Base-by-base conservation (phyloP, 2,888 invertebrate species). In the Carabus problematicus region DNA sequence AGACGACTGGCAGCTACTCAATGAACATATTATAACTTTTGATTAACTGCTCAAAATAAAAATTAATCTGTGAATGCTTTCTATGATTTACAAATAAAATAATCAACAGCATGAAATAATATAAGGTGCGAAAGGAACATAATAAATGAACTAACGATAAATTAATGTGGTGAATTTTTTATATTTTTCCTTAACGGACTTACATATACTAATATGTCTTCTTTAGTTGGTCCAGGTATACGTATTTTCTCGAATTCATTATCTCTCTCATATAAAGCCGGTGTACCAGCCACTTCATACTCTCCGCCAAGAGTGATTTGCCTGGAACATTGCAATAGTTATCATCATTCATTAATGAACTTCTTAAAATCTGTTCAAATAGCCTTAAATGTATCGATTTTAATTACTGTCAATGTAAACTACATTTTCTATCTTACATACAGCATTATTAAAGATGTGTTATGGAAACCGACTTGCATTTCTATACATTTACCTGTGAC, bases 201-300 rank as follows among this genome's bases (percentile, higher is more conserved):
- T 84, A 94, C 94, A 83, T 92, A 91, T 80, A 95, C 85, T 79
- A 91, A 87, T 73, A 95, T 89, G 74, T 92, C 88, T 82, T 94
- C 92, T 72, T 87, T 86, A 71, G 94, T 87, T 19, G 95, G 95
- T 75, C 94, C 95, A 61, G 90, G 89, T 75, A 95, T 92, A 75
- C 86, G 85, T 29, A 95, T 87, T 79, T 89, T 90, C 80, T 95
- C 95, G 84, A 89, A 88, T 76, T 93, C 90, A 75, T 90, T 86
- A 75, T 89, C 88, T 74, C 93, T 84, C 80, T 90, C 89, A 82
- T 95, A 95, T 71, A 93, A 86, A 59, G 93, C 89, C 72, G 89
- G 88, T 1, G 92, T 86, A 61, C 92, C 93, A 12, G 92, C 94
- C 63, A 93, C 90, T 73, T 88, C 86, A 80, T 94, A 94, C 82